Evolutionary conservation across 2,797 vertebrate genomes (phyloP).

Genomic region (Craterocephalus amniculus): DNA sequence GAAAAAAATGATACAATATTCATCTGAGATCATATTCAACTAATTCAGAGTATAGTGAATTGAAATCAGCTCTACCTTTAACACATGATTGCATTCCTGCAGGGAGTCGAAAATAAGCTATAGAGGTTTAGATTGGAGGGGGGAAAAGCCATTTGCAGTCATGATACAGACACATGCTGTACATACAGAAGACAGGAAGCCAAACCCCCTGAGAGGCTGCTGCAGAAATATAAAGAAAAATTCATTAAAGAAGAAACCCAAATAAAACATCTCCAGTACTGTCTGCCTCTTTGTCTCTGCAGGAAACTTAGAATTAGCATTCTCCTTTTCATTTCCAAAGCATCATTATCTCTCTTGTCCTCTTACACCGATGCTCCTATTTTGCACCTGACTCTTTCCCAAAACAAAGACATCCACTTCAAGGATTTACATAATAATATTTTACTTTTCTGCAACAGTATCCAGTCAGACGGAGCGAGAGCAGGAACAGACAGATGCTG

Average conservation of each 20-base stretch:
- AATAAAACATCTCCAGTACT: constrained; percentile 29
- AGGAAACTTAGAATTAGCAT: constrained; percentile 52
- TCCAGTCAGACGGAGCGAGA: constrained; percentile 25
- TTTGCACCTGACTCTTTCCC: not conserved
- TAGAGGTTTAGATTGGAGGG: no score
- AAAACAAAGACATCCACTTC: constrained; percentile 52
- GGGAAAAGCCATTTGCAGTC: no score
- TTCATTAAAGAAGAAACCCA: constrained; percentile 39
- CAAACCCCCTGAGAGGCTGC: constrained; percentile 13
- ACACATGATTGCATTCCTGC: not conserved
- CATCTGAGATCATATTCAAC: not conserved
- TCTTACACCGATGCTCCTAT: not conserved
- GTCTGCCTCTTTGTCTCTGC: constrained; percentile 40
- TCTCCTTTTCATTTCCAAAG: constrained; percentile 59
- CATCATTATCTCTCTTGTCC: constrained; percentile 29
- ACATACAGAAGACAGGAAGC: not conserved
- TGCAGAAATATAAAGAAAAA: constrained; percentile 17
- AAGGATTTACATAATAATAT: constrained; percentile 60
- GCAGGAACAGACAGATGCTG: not conserved
- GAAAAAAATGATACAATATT: not conserved
- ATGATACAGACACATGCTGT: no score
- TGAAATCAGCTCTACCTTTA: not conserved
- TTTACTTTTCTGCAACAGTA: constrained; percentile 16
- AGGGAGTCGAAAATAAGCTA: not conserved
- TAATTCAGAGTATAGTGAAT: not conserved